These are phyloP conservation scores for Stomatorhinus ivindoensis DNA, from an alignment of 2,113 vertebrate species.

Conservation along the genomic window DNA sequence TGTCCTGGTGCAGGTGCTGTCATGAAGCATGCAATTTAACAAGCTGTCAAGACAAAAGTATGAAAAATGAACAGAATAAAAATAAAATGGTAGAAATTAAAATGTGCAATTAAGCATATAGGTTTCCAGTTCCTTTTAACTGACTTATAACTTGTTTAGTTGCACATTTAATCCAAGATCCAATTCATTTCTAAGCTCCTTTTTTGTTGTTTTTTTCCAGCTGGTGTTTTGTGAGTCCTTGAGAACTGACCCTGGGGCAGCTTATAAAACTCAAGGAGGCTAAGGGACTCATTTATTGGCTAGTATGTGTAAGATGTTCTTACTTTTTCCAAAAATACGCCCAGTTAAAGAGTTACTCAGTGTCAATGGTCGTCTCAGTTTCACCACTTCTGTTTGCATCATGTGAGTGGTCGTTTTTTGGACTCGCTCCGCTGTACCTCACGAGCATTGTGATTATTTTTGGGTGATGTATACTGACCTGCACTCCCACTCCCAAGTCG, in stretches of 20 bases:
- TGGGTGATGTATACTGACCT: neutral
- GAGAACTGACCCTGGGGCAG: neutral
- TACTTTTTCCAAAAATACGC: neutral
- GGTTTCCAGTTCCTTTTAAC: neutral
- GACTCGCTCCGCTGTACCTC: neutral
- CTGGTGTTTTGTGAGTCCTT: neutral
- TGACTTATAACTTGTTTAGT: neutral
- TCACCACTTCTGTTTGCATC: neutral
- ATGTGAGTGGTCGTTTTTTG: neutral
- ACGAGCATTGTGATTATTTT: neutral
- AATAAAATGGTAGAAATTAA: neutral
- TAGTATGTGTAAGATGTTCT: neutral
- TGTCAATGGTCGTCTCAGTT: neutral
- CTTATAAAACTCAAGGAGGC: neutral
- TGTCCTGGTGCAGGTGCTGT: neutral
- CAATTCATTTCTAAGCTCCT: neutral
- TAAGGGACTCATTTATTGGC: neutral
- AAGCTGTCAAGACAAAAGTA: neutral
- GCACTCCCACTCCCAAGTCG: neutral
- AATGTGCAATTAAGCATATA: neutral
- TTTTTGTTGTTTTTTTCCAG: neutral
- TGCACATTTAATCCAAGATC: neutral
- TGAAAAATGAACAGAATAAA: neutral
- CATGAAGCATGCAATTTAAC: neutral
- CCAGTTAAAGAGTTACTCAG: neutral